A percentile compares a stretch with the other conserved stretches of the same genome.
These are phyloP conservation scores for Anarhynchus alexandrinus DNA, from an alignment of 2,113 vertebrate genomes.

Conservation along the genomic window DNA sequence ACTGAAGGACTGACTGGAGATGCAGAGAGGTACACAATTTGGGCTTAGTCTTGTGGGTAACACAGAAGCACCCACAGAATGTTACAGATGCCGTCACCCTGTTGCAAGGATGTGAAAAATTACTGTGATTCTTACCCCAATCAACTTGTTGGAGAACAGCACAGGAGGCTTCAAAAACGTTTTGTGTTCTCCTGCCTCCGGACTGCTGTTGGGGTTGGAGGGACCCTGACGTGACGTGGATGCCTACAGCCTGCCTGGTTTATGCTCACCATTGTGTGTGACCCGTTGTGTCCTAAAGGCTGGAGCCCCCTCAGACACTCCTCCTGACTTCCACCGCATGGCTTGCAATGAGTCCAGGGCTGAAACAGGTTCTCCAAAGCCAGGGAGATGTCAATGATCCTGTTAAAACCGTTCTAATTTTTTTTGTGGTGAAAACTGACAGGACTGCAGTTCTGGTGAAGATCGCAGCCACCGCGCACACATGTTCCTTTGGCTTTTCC, in stretches of 20 bases:
- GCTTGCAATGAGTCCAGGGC: background rate
- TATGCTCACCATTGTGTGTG: fast-evolving
- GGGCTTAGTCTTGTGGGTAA: background rate
- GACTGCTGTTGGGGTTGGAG: background rate
- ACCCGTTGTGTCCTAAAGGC: no score
- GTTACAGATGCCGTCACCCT: background rate
- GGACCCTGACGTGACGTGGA: background rate
- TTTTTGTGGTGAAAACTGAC: background rate
- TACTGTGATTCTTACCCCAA: background rate
- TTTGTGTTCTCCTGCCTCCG: background rate
- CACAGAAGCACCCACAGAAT: background rate
- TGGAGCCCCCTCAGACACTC: no score
- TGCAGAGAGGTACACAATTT: background rate
- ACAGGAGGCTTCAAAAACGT: background rate
- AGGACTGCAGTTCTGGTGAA: background rate
- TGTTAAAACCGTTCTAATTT: background rate
- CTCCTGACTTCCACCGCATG: fast-evolving
- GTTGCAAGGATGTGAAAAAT: background rate
- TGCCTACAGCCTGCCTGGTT: background rate
- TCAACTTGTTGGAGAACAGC: background rate
- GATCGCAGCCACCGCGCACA: fast-evolving
- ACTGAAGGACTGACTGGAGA: background rate
- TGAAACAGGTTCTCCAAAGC: background rate
- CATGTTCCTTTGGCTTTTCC: background rate
- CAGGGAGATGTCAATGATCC: background rate